Base-by-base conservation (phyloP, 64 coral and sea anemone species). In the Hydrozoanthus tunicans region DNA sequence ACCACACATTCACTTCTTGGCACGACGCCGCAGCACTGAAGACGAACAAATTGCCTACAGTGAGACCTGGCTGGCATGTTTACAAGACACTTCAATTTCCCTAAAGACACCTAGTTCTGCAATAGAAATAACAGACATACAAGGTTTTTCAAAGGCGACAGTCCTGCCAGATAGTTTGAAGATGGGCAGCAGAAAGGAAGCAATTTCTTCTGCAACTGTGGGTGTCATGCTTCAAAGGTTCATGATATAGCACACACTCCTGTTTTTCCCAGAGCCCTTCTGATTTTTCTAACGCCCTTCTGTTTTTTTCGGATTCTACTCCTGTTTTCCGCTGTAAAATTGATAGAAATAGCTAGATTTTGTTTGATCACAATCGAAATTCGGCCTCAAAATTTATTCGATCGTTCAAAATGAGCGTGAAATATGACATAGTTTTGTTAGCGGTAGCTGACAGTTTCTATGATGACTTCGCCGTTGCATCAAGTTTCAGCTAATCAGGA, bases 401-500 rank as follows among this genome's bases (percentile, higher is more conserved):
- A 43, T 43, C 32, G 32, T 43, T 43, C 32, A 43, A 43, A 43
- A 43, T 43, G 32, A 43, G 32, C 32, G 32, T 43, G 32, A 43
- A 43, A 43, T 43, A 43, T 43, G 32, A 43, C 32, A 43, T 43
- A 43, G 32, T 43, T 43, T 43, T 43, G 32, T 43, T 2, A 43
- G 32, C 32, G 32, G 32, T 43, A 20, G 70, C 4, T 7, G 70
- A 10, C 56, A 58, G 54, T 80, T 80, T 58, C 78, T 80, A 60
- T 80, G 15, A 17, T 60, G 75, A 58, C n/a, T 80, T 80, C 6
- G 56, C 56, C 3, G 13, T 80, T 60, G 78, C 78, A 59, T 80
- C 78, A 9, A 80, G 78, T 80, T 80, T 80, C 56, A 80, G 54
- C 78, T 55, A 80, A 80, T 80, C 6, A 80, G 78, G 0, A 80